Evolutionary conservation across 2,113 vertebrate species (phyloP), one percentile per base, ranked within the genome.

Genomic region (Pachycephala philippinensis): DNA sequence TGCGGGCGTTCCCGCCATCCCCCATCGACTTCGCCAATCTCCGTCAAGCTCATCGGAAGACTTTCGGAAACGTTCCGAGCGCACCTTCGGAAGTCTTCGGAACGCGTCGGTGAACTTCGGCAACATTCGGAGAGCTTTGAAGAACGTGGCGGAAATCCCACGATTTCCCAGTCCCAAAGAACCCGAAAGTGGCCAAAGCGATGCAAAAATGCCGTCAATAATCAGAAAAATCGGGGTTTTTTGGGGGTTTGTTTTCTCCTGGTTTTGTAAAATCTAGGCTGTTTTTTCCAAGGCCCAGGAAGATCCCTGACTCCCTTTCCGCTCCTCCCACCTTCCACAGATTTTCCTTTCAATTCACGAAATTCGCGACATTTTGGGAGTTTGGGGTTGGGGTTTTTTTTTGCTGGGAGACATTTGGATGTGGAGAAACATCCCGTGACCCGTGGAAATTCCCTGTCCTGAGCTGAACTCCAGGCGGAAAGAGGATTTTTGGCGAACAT

Each of bases 81-180:
- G 56, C 56, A 0, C 56, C 56, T 59, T 37, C 56, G 56, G 56
- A 57, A 26, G 1, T 16, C 13, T 57, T 57, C 52, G 68, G 33
- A 33, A 7, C 1, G 1, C 11, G 14, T 22, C 22, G 68, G 81
- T 27, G 2, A 17, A 15, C 2, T 19, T 47, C 40, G 49, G 49
- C 6, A 28, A 2, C 15, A 0, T 7, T 47, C 70, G 50, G 40
- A 3, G n/a, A 30, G n/a, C 7, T 61, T 0, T 31, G 33, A 27
- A 0, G 47, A 37, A 15, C 6, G 40, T n/a, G 2, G 15, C 47
- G 33, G 27, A 45, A 45, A 37, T 71, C 11, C 17, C 39, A 0
- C 1, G 5, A 4, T 37, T 45, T 63, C 5, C 47, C 4, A 22
- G 1, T 15, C 33, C 57, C 68, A 1, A 17, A 17, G 21, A 26